phyloP scores from a whole-genome alignment of 2,113 vertebrate genomes.

The Pseudorhombus dupliciocellatus region DNA sequence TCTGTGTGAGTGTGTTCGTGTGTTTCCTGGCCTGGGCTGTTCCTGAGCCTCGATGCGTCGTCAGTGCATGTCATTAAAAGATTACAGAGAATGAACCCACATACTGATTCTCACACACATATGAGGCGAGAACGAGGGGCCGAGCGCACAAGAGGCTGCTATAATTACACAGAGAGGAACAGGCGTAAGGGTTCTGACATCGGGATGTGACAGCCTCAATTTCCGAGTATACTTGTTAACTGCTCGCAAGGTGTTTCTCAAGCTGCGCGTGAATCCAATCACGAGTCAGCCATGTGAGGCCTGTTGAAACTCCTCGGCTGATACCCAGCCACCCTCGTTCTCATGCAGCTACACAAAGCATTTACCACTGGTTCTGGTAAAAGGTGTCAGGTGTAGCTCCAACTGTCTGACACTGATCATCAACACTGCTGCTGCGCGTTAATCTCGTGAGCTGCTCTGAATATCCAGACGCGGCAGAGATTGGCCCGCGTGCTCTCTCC shows the following conservation, averaged over 20 bases:
- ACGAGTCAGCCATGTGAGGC: constrained; percentile 27
- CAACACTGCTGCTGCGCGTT: constrained; percentile 23
- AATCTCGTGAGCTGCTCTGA: constrained; percentile 56
- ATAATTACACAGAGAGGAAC: constrained; percentile 46
- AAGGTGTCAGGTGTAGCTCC: constrained; percentile 32
- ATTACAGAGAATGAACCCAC: constrained; percentile 75
- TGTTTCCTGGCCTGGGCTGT: constrained; percentile 45
- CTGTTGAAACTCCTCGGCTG: constrained; percentile 31
- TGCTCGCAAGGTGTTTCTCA: constrained; percentile 37
- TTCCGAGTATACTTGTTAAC: constrained; percentile 38
- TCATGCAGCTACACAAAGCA: constrained; percentile 17
- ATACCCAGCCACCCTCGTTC: constrained; percentile 14
- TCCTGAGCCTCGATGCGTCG: constrained; percentile 66
- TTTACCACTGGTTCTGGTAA: constrained; percentile 3
- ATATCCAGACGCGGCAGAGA: constrained; percentile 52
- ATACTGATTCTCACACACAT: constrained; percentile 52
- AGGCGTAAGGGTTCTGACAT: constrained; percentile 45
- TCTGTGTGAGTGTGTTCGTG: background rate
- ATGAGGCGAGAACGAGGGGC: constrained; percentile 7
- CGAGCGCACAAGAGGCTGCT: constrained; percentile 16
- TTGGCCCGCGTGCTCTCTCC: constrained; percentile 51
- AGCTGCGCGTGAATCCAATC: constrained; percentile 39
- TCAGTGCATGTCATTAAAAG: constrained; percentile 80
- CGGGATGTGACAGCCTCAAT: constrained; percentile 24
- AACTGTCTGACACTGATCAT: constrained; percentile 28